Percentiles rank a stretch among this genome's conserved stretches.
Conservation (phyloP, 2,113 vertebrate genomes). For the Corvus cornix region DNA sequence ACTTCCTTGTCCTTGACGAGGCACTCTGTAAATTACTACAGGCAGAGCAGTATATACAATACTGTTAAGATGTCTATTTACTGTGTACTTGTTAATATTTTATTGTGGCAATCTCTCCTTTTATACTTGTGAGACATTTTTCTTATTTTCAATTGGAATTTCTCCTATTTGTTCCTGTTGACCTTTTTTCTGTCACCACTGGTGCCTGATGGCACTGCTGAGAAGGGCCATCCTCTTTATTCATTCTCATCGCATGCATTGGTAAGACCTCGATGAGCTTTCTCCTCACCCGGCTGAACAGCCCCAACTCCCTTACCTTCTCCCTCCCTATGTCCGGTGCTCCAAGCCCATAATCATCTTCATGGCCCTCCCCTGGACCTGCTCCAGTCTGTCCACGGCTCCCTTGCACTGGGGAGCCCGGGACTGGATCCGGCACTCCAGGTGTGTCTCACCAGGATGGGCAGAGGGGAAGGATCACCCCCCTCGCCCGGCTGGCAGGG, state of each 20-base stretch:
- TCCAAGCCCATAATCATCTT: not conserved
- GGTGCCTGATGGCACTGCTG: not conserved
- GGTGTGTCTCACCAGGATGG: too few relatives aligned
- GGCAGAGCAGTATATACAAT: conserved; percentile 1
- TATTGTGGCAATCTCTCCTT: conserved; percentile 1
- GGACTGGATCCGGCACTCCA: too few relatives aligned
- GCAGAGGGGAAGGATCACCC: too few relatives aligned
- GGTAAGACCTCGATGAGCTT: rapidly evolving
- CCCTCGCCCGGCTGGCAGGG: not conserved
- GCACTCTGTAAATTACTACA: conserved; percentile 57
- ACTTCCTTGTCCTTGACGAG: conserved; percentile 66
- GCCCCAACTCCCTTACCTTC: not conserved
- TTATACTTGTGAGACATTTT: not conserved
- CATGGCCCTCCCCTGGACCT: not conserved
- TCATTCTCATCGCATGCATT: not conserved
- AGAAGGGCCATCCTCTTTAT: not conserved
- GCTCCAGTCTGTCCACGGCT: not conserved
- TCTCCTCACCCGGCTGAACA: not conserved
- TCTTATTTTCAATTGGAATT: not conserved
- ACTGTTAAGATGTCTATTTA: not conserved
- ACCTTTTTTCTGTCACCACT: not conserved
- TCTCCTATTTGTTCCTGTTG: not conserved
- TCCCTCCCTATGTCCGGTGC: rapidly evolving
- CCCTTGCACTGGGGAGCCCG: too few relatives aligned
- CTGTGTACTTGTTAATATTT: conserved; percentile 18